Evolutionary conservation across 2,888 invertebrate species (phyloP).

Genomic region (Agrochola circellaris): DNA sequence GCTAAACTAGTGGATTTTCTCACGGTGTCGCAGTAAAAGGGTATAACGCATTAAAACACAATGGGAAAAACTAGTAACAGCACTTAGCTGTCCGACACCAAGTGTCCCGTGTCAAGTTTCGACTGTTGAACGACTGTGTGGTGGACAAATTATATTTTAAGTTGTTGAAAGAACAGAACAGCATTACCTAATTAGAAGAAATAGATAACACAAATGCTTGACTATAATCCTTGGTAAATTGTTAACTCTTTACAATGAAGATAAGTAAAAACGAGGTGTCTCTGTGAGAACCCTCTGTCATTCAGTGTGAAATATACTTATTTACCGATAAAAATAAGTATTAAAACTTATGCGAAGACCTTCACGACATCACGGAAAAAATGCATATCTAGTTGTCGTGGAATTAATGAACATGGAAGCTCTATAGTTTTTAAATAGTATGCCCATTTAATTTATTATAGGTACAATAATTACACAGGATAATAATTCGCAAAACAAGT

Average conservation of each 20-base stretch:
- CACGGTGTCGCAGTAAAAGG: conserved; percentile 81
- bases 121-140: conserved; percentile 34
- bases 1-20: conserved; percentile 79
- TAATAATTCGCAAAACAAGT: conserved; percentile 21
- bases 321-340: conserved; percentile 30
- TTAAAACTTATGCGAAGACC: conserved; percentile 25
- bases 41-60: conserved; percentile 79
- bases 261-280: not conserved
- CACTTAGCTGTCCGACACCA: conserved; percentile 77
- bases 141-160: conserved; percentile 32
- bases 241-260: not conserved
- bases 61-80: conserved; percentile 80
- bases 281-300: conserved; percentile 10
- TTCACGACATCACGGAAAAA: conserved; percentile 42
- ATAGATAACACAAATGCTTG: not conserved
- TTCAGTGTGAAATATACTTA: conserved; percentile 2
- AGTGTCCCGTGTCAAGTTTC: conserved; percentile 64
- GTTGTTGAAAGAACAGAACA: conserved; percentile 10
- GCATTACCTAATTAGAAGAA: conserved; percentile 6
- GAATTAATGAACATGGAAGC: conserved; percentile 58
- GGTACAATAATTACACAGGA: conserved; percentile 34
- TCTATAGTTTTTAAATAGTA: conserved; percentile 45
- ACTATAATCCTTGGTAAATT: not conserved
- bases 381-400: conserved; percentile 51
- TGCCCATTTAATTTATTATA: conserved; percentile 49